phyloP scores from a whole-genome alignment of 2,113 vertebrate species.

The Mobula hypostoma region DNA sequence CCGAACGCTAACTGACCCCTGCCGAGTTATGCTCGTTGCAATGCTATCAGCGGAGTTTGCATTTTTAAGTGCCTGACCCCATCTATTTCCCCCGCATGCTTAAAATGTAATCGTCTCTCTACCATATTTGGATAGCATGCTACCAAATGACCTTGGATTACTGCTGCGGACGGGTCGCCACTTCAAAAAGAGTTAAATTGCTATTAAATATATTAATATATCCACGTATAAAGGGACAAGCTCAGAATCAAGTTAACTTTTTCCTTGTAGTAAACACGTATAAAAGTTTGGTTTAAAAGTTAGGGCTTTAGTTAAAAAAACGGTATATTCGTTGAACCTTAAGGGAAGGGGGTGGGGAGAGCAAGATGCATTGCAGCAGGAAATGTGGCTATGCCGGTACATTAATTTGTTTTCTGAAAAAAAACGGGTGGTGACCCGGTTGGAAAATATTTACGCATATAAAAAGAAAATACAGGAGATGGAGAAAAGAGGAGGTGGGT shows the following conservation, averaged over 20 bases:
- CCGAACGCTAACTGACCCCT: not conserved
- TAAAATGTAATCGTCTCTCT: conserved; percentile 2
- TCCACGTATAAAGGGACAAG: not conserved
- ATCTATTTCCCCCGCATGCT: not conserved
- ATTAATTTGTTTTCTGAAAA: not conserved
- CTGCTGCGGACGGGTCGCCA: not conserved
- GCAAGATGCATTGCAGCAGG: not conserved
- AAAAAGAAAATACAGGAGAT: not conserved
- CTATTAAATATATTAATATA: not conserved
- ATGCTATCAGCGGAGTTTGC: not conserved
- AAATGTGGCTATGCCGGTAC: not conserved
- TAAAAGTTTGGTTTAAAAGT: conserved; percentile 21
- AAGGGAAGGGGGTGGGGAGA: not conserved
- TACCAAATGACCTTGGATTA: conserved; percentile 32
- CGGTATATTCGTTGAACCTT: not conserved
- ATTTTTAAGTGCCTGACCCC: not conserved
- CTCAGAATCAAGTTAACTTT: conserved; percentile 1
- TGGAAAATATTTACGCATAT: not conserved
- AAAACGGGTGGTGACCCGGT: not conserved
- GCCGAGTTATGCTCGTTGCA: not conserved
- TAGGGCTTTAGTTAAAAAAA: not conserved
- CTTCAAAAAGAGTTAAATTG: not conserved
- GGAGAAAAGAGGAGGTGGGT: not conserved
- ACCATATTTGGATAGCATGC: conserved; percentile 27
- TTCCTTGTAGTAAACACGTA: not conserved